phyloP scores from a whole-genome alignment of 2,797 vertebrate genomes.

The Spinus olivaceus region DNA sequence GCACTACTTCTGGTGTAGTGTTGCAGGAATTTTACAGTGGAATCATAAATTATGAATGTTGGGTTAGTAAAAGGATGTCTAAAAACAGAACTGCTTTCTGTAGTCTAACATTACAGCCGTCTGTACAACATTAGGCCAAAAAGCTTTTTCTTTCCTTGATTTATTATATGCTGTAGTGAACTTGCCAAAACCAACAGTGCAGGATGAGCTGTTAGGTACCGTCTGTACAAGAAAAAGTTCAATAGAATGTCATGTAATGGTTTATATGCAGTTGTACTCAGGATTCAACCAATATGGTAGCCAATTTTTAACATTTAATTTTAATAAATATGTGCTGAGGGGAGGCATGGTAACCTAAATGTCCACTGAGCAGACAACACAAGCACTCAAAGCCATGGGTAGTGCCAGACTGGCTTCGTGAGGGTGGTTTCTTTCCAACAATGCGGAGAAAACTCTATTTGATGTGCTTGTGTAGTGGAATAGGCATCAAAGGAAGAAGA shows the following conservation, averaged over 20 bases:
- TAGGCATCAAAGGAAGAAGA: constrained; percentile 34
- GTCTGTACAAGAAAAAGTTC: constrained; percentile 74
- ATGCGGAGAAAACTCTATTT: background rate
- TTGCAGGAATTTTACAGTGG: constrained; percentile 80
- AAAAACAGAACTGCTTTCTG: constrained; percentile 81
- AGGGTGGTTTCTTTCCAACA: constrained; percentile 22
- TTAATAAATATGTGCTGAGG: background rate
- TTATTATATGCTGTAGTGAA: constrained; percentile 85
- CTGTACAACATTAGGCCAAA: constrained; percentile 78
- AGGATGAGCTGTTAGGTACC: constrained; percentile 87
- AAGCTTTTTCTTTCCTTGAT: constrained; percentile 86
- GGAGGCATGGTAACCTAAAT: background rate
- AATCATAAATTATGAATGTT: constrained; percentile 83
- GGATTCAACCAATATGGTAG: constrained; percentile 55
- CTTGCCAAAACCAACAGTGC: constrained; percentile 91
- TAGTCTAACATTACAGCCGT: constrained; percentile 80
- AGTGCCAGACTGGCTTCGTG: constrained; percentile 5
- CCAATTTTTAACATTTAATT: constrained; percentile 32
- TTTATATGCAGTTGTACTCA: constrained; percentile 48
- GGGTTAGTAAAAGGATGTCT: constrained; percentile 81
- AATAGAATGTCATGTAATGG: constrained; percentile 71
- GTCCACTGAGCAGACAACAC: background rate
- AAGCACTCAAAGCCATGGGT: background rate
- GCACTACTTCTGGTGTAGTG: constrained; percentile 79
- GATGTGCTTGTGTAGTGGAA: constrained; percentile 9